Evolutionary conservation across 2,888 invertebrate genomes (phyloP).

Genomic region (Habroteleia sp.): DNA sequence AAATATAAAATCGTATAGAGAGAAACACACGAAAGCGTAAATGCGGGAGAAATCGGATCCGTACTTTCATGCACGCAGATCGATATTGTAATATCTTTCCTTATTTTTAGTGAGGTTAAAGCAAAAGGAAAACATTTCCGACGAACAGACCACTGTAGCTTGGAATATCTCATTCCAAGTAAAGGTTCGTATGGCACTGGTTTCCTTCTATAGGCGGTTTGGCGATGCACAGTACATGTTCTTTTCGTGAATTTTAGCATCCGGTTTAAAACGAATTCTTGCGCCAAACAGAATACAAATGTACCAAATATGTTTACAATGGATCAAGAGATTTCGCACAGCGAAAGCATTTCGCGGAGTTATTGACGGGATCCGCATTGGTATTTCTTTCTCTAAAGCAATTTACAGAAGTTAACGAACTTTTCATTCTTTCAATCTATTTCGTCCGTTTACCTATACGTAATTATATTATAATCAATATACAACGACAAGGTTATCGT

Average conservation of each 20-base stretch:
- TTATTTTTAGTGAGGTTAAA: slow-evolving; percentile 72
- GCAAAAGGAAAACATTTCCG: slow-evolving; percentile 62
- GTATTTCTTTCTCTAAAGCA: not conserved
- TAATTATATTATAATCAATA: too few species aligned
- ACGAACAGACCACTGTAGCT: slow-evolving; percentile 12
- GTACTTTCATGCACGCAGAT: slow-evolving; percentile 64
- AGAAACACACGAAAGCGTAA: slow-evolving; percentile 17
- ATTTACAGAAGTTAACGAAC: not conserved
- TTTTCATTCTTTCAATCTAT: too few species aligned
- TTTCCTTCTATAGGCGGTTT: slow-evolving; percentile 22
- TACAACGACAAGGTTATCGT: too few species aligned
- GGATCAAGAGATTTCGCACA: slow-evolving; percentile 43
- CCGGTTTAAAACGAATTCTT: slow-evolving; percentile 49
- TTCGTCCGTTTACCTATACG: too few species aligned
- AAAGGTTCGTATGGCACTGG: slow-evolving; percentile 13
- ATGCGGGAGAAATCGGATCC: slow-evolving; percentile 6
- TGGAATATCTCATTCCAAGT: slow-evolving; percentile 25
- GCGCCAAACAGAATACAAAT: slow-evolving; percentile 76
- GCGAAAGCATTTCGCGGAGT: slow-evolving; percentile 22
- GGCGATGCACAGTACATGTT: slow-evolving; percentile 23
- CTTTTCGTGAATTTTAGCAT: slow-evolving; percentile 46
- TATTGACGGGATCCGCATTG: slow-evolving; percentile 11
- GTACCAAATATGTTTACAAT: slow-evolving; percentile 75
- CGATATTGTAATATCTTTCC: slow-evolving; percentile 74
- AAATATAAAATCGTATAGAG: slow-evolving; percentile 28